Base-by-base conservation (phyloP, 2,888 invertebrate species). In the Sussaba pulchella region DNA sequence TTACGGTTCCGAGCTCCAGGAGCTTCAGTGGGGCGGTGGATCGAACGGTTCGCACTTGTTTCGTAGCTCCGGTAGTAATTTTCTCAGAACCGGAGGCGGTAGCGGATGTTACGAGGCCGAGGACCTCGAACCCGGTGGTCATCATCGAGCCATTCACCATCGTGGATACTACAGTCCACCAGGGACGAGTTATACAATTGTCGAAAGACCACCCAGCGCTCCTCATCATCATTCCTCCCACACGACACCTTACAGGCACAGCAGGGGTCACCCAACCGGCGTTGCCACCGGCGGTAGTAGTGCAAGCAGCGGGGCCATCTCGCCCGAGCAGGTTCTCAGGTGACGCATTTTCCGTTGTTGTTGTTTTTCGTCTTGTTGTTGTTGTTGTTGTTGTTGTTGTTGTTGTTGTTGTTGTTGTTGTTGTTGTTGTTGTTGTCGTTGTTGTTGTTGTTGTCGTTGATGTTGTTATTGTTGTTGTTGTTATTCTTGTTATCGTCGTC, bases 101-200 rank as follows among this genome's bases (percentile, higher is more conserved):
- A 70, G 76, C 10, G 83, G 91, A 83, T 90, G 92, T 82, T 92
- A 91, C 87, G 92, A 92, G 77, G 92, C 92, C 9, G 92, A 92
- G 85, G 92, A 92, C 82, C 88, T 91, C 69, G 92, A 91, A 75
- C 88, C 90, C 2, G 87, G 93, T 83, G 93, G 93, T 93, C 95
- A 86, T 94, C 77, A 82, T 72, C 78, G 83, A 52, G 61, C 67
- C 12, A 95, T 61, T 94, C 96, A 84, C 95, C 96, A 84, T 93
- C 96, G 83, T 31, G 92, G 92, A n/a, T 97, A 97, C 93, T 97
- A 97, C 92, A 97, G 97, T 84, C 97, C 97, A 75, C 97, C 97
- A 31, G 97, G 97, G 82, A 97, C 97, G 85, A 97, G 96, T 77
- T 97, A 97, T 93, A 97, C 97, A 89, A 97, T 97, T 92, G 96